These are phyloP conservation scores for Oceanites oceanicus DNA, from an alignment of 2,113 vertebrate species.

Conservation along the genomic window DNA sequence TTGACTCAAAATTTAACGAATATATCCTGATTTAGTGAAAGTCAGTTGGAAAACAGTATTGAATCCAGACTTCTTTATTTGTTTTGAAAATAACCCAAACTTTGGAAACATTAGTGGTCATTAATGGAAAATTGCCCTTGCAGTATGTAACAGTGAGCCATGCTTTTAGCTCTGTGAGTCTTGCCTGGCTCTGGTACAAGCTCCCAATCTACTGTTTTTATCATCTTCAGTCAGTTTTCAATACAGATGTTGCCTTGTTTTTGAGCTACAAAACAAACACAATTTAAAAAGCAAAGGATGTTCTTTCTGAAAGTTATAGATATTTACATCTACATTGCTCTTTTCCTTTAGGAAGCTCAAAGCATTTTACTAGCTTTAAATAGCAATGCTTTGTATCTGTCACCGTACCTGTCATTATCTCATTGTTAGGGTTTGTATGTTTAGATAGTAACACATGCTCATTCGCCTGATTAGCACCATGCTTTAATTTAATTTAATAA, in stretches of 20 bases:
- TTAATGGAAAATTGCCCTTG: neutral
- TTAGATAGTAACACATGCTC: constrained; percentile 31
- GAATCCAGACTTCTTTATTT: neutral
- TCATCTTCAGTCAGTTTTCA: neutral
- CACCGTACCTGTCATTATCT: neutral
- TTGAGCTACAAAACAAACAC: neutral
- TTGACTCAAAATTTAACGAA: neutral
- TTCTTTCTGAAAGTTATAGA: neutral
- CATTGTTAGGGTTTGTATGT: constrained; percentile 10
- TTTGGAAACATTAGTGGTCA: neutral
- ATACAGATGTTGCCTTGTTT: neutral
- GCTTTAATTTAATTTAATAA: constrained; percentile 57
- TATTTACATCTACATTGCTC: neutral
- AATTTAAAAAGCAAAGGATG: neutral
- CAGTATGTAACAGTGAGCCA: neutral
- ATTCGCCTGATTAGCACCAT: neutral
- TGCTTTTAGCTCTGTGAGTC: neutral
- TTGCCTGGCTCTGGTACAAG: neutral
- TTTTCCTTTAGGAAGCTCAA: neutral
- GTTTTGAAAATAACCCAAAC: neutral
- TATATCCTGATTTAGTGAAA: neutral
- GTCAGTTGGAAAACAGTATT: neutral
- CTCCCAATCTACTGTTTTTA: neutral
- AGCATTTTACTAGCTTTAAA: neutral
- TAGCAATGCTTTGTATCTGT: neutral